phyloP scores from a whole-genome alignment of 2,888 invertebrate genomes.

The Sphinx pinastri region DNA sequence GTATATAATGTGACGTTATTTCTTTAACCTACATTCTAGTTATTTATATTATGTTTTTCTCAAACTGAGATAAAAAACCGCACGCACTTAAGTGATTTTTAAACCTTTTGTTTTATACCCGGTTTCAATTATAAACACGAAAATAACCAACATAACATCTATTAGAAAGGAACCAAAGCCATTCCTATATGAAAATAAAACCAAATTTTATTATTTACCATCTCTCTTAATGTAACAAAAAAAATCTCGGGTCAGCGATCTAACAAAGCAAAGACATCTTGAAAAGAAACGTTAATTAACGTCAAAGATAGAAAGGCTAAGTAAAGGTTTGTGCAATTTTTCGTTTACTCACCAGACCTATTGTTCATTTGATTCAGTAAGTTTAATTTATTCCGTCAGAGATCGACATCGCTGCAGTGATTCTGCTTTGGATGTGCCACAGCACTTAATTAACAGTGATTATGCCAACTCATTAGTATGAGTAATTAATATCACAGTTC shows the following conservation, averaged over 20 bases:
- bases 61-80: too few species aligned
- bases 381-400: slow-evolving; percentile 40
- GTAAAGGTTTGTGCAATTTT: slow-evolving; percentile 31
- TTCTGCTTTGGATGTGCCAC: background rate
- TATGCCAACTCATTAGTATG: background rate
- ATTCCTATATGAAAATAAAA: background rate
- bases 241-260: slow-evolving; percentile 3
- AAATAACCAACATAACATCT: background rate
- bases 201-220: background rate
- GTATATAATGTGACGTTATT: too few species aligned
- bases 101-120: background rate
- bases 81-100: background rate
- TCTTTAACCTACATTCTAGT: too few species aligned
- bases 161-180: background rate
- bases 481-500: background rate
- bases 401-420: background rate
- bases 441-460: background rate
- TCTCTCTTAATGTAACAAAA: slow-evolving; percentile 8
- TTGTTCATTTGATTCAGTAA: slow-evolving; percentile 43
- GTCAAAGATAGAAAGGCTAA: slow-evolving; percentile 10
- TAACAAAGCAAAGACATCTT: slow-evolving; percentile 12
- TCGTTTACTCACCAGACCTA: slow-evolving; percentile 36
- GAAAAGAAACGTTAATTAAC: slow-evolving; percentile 24
- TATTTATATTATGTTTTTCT: background rate
- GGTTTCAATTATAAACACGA: background rate